Percentiles rank a stretch among this genome's conserved stretches.
Conservation (phyloP, 2,888 invertebrate species). For the Acrobasis repandana region DNA sequence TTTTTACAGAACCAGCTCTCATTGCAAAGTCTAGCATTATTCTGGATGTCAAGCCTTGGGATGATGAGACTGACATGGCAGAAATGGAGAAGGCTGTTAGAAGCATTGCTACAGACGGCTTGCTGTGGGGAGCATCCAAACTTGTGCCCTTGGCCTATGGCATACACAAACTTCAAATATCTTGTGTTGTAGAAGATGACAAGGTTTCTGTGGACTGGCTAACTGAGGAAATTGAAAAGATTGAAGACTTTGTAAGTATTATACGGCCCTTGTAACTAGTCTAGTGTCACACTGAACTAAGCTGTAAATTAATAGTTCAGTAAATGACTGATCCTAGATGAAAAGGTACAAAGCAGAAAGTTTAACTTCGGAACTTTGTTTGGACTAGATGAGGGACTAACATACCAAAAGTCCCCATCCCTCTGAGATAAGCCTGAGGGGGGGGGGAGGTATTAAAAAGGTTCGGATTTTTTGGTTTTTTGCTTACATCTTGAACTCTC, state of each 20-base stretch:
- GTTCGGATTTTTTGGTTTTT: too few species aligned
- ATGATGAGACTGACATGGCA: constrained; percentile 96
- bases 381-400: too few species aligned
- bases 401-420: too few species aligned
- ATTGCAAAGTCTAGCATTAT: constrained; percentile 98
- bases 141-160: constrained; percentile 96
- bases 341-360: too few species aligned
- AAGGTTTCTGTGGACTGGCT: constrained; percentile 95
- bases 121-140: constrained; percentile 97
- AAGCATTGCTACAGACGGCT: constrained; percentile 90
- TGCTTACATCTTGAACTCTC: too few species aligned
- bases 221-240: constrained; percentile 91
- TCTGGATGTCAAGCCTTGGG: constrained; percentile 96
- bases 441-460: too few species aligned
- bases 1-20: constrained; percentile 87
- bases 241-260: constrained; percentile 89
- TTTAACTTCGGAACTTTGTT: too few species aligned
- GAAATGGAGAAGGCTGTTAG: constrained; percentile 91
- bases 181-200: constrained; percentile 97
- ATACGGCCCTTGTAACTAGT: too few species aligned
- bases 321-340: too few species aligned
- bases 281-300: too few species aligned
- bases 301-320: too few species aligned
- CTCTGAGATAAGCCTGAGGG: too few species aligned
- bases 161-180: constrained; percentile 95